Base-by-base conservation (phyloP, 2,113 vertebrate genomes). In the Syngnathus scovelli region DNA sequence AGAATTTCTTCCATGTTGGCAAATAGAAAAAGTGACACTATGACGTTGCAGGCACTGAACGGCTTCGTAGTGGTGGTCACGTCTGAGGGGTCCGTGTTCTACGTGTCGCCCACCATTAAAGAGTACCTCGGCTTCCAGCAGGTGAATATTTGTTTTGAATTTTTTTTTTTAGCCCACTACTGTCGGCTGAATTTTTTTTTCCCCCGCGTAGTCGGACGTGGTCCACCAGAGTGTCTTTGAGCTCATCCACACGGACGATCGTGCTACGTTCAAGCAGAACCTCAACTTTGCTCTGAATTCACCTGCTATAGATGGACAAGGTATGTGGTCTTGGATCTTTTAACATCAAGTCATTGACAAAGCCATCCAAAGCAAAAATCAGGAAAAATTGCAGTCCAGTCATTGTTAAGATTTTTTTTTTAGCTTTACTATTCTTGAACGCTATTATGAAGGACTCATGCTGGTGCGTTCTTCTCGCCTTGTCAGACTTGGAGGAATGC, bases 41-140 rank as follows among this genome's bases (percentile, higher is more conserved):
- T 21, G 19, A 52, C 13, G 1, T 4, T 6, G 1, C 82, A 93
- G 91, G 90, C 90, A 6, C 78, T 93, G 48, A 89, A 88, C 33
- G 91, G 91, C 5, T 91, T 93, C 12, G 86, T 89, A 54, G 52
- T 91, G 16, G 90, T 91, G 48, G 83, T 92, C 64, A 89, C 90
- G 0, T 77, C 87, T 0, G 89, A 90, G 0, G 90, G 91, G 5
- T 66, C 64, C 8, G 87, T 93, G 49, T 92, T 92, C 49, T 93
- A 92, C 0, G 1, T 77, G 6, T 93, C 91, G 0, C 5, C 86
- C 15, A 92, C 90, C 0, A 78, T 93, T 71, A 89, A 90, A 44
- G 90, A 93, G 68, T 92, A 92, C 81, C 82, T 93, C 56, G 91
- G 92, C 69, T 93, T 93, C 62, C 88, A 93, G 67, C 89, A 92